Evolutionary conservation across 53 echinoderm and acorn worm species (phyloP), one percentile per base, ranked within the genome.

Genomic region (Stichopus horrens): DNA sequence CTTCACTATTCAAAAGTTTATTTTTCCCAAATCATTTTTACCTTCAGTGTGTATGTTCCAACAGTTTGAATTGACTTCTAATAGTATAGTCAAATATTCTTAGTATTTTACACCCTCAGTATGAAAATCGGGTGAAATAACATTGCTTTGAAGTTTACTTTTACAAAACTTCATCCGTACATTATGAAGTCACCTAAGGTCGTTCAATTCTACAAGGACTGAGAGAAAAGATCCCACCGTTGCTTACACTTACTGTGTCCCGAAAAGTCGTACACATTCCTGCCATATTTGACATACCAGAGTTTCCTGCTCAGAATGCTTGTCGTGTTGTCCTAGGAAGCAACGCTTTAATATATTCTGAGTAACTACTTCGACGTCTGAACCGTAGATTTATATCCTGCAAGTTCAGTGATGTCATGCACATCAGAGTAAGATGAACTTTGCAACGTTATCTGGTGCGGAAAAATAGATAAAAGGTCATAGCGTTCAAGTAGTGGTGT

Each of bases 211-310:
- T 37, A 37, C 6, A 71, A 18, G 4, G 18, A 71, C 6, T 20
- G 18, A 4, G 19, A 71, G 71, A 71, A 18, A 71, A 16, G 71
- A 20, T 71, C 18, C 18, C 71, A 6, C 71, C 19, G 18, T 18
- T 16, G 18, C 16, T 18, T 71, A 71, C 71, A 71, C 14, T 37
- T 37, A 13, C 71, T 71, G 71, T 71, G 71, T 4, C n/a, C 71
- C 5, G 18, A 71, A 71, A 71, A 71, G 71, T 81, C 81, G 56
- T 21, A 57, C 57, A 81, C 81, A 81, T 81, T 81, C 81, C 81
- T 21, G 23, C 56, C 81, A 81, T 81, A 56, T 21, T 21, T 22
- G 9, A 58, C 81, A 81, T 81, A 81, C 81, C 81, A 56, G 81
- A 57, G 81, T 55, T 79, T 55, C 55, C 21, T 78, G 19, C 37